A percentile compares a stretch with the other conserved stretches of the same genome.
phyloP scores from a whole-genome alignment of 1,140 invertebrate species.

The Druon quercuslanigerum region DNA sequence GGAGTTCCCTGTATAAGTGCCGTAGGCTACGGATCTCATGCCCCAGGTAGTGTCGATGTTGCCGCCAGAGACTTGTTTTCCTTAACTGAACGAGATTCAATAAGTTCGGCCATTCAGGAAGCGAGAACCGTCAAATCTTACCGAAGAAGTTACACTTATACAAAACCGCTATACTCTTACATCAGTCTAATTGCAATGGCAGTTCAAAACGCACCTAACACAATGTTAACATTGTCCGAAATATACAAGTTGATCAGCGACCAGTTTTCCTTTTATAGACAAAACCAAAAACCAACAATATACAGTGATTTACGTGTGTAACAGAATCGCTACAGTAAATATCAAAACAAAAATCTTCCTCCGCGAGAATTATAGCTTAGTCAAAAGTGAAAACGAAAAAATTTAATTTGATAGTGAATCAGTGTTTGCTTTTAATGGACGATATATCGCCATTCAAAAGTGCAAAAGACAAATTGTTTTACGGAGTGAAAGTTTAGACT shows the following conservation, averaged over 20 bases:
- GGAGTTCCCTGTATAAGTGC: constrained; percentile 75
- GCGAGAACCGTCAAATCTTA: constrained; percentile 92
- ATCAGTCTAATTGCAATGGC: constrained; percentile 99
- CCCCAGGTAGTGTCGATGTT: constrained; percentile 67
- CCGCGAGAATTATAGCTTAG: too few species aligned
- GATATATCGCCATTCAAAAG: too few species aligned
- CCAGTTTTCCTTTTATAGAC: constrained; percentile 97
- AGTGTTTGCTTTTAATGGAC: too few species aligned
- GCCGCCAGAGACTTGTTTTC: constrained; percentile 60
- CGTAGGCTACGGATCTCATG: constrained; percentile 74
- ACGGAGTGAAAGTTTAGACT: too few species aligned
- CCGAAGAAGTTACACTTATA: constrained; percentile 95
- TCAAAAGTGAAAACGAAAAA: too few species aligned
- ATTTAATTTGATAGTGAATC: too few species aligned
- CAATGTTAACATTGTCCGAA: constrained; percentile 98
- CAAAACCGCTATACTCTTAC: constrained; percentile 99
- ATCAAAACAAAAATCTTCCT: too few species aligned
- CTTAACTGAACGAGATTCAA: constrained; percentile 79
- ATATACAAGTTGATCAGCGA: constrained; percentile 99
- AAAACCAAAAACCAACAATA: constrained; percentile 98
- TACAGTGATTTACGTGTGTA: too few species aligned
- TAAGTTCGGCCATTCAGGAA: constrained; percentile 84
- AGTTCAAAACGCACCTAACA: constrained; percentile 95
- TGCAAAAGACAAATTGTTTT: too few species aligned
- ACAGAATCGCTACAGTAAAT: too few species aligned